Evolutionary conservation across 2,888 invertebrate genomes (phyloP), one percentile per base, ranked within the genome.

Genomic region (Allolobophora icterica): DNA sequence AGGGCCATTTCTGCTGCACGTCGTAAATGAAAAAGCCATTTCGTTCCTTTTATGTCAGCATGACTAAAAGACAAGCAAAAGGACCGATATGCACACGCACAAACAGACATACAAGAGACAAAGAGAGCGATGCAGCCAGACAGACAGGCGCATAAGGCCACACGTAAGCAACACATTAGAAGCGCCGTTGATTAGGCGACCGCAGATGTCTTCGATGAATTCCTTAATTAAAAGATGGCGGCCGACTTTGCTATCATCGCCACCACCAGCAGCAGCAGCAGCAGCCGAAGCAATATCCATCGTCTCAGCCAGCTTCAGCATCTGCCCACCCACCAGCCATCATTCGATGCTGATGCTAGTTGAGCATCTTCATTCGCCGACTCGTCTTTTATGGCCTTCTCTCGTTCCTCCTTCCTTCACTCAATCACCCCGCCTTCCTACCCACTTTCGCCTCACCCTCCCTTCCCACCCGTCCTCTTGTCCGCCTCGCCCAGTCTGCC

Each of bases 171-270:
- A 71, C 30, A 30, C 71, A 71, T 71, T 71, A n/a, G 71, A 71
- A 71, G 71, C 71, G 71, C 0, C 71, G 71, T n/a, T 71, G 71
- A 71, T 71, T 71, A 71, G 71, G 71, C 8, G 71, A 71, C 71
- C 71, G n/a, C 71, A 71, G 71, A 30, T 71, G 71, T 71, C 71
- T 71, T 71, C 71, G 71, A 71, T 71, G 71, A 71, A 71, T 71
- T 71, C 71, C 71, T 71, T 71, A 71, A 71, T 71, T 71, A 71
- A 71, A 71, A 71, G 71, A 71, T 71, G 71, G 71, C n/a, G 71
- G 71, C 71, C 30, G 71, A 71, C 71, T 30, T n/a, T 71, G 30
- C 71, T 8, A 71, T 71, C 71, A 71, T n/a, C 71, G 8, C n/a
- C 71, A n/a, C 6, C 71, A 71, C 11, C 71, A 52, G 24, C 21